Evolutionary conservation across 2,113 vertebrate genomes (phyloP), one percentile per base, ranked within the genome.

Genomic region (Chionis minor): DNA sequence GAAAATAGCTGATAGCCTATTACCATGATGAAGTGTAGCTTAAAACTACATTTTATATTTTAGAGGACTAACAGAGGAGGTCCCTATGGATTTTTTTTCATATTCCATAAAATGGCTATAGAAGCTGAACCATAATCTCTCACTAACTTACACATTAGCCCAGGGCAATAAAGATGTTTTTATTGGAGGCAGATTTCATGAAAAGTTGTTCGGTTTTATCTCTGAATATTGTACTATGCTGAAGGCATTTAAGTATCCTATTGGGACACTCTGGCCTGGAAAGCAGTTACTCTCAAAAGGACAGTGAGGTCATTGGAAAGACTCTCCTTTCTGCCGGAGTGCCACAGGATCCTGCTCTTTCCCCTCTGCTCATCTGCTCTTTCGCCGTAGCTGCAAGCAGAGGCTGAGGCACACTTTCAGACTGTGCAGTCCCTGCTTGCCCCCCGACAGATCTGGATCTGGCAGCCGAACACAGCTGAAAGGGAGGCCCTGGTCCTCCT

Each of bases 111-210:
- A 98, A 91, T 81, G 38, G 47, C 93, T 96, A 54, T 89, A 87
- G 97, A 97, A 96, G 71, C 87, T 80, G 95, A 93, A 92, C 90
- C 81, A 44, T 97, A 96, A 97, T 97, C 96, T 97, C 84, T 96
- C 70, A 17, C 92, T 95, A 97, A 96, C 93, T 97, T 95, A 95
- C 75, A 91, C 86, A 92, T 96, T 98, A 97, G 97, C 98, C 96
- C 92, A 92, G 83, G 96, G 97, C 97, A 97, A 90, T 97, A 97
- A 97, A 93, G 88, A 95, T 95, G 89, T 94, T 98, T 97, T 97
- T 96, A 96, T 96, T 96, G 94, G 96, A 98, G 93, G 92, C 91
- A 96, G 97, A 97, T 95, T 97, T 97, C 90, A 90, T 96, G 91
- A 96, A 95, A 97, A 96, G 74, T 95, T 94, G 71, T 94, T 93